A percentile compares a stretch with the other conserved stretches of the same genome.
phyloP scores from a whole-genome alignment of 2,113 vertebrate genomes.

The Todiramphus chloris region DNA sequence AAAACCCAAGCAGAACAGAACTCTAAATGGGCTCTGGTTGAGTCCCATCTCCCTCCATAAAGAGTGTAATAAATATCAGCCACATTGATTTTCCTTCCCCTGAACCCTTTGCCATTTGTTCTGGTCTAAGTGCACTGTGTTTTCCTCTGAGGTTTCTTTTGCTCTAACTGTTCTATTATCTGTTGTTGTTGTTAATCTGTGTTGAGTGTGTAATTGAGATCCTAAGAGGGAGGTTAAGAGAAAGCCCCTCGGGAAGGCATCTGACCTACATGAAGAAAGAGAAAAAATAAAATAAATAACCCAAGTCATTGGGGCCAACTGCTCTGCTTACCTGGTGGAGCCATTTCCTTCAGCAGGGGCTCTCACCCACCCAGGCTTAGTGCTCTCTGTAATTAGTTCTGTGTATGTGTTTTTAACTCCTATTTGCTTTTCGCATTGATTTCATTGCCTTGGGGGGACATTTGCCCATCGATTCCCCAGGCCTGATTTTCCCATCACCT shows the following conservation, averaged over 20 bases:
- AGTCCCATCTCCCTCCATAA: slow-evolving; percentile 31
- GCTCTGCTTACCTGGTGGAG: slow-evolving; percentile 17
- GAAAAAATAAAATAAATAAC: slow-evolving; percentile 33
- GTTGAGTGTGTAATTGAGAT: slow-evolving; percentile 56
- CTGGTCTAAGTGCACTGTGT: slow-evolving; percentile 38
- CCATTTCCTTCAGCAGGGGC: slow-evolving; percentile 12
- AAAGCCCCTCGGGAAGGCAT: slow-evolving; percentile 23
- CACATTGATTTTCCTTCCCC: slow-evolving; percentile 57
- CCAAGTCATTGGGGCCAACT: slow-evolving; percentile 36
- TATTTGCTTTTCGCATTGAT: background rate
- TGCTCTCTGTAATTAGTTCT: slow-evolving; percentile 8
- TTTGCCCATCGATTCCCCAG: background rate
- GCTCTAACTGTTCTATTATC: slow-evolving; percentile 46
- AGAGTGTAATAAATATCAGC: slow-evolving; percentile 42
- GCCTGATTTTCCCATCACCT: background rate
- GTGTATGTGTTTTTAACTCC: background rate
- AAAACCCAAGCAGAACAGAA: slow-evolving; percentile 34
- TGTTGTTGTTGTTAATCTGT: slow-evolving; percentile 56
- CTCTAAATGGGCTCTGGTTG: slow-evolving; percentile 32
- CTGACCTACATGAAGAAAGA: slow-evolving; percentile 39
- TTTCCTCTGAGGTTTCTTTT: slow-evolving; percentile 46
- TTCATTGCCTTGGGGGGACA: background rate
- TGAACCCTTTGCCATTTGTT: slow-evolving; percentile 29
- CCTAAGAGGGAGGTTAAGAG: slow-evolving; percentile 49
- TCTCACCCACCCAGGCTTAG: background rate